Evolutionary conservation across 2,113 vertebrate genomes (phyloP).

Genomic region (Peromyscus maniculatus): DNA sequence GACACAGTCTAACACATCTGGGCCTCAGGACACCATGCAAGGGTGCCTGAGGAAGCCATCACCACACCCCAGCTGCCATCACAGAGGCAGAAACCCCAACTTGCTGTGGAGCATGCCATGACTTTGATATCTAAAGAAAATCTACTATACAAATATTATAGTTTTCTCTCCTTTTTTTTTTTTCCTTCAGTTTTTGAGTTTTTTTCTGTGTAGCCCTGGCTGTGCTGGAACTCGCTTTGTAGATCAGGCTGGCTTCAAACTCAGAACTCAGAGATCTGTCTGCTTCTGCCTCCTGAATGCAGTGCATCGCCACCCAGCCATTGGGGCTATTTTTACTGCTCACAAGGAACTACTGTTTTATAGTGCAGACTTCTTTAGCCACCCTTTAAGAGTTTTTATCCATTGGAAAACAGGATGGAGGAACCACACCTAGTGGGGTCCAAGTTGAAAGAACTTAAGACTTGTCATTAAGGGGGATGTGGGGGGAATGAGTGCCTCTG

Average conservation of each 20-base stretch:
- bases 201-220: background rate
- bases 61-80: background rate
- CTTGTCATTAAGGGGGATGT: background rate
- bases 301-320: background rate
- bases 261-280: background rate
- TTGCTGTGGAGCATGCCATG: too few species aligned
- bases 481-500: background rate
- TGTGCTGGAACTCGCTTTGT: background rate
- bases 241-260: background rate
- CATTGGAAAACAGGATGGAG: background rate
- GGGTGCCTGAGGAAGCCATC: background rate
- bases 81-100: fast-evolving
- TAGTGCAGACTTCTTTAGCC: background rate
- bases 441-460: background rate
- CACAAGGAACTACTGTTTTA: background rate
- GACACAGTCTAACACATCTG: background rate
- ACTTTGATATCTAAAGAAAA: background rate
- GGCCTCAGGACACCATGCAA: background rate
- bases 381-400: background rate
- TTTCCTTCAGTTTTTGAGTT: fast-evolving
- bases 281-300: background rate
- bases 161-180: background rate
- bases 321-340: background rate
- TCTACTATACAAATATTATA: background rate
- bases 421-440: background rate